Evolutionary conservation across 2,113 vertebrate genomes (phyloP), one percentile per base, ranked within the genome.

Genomic region (Istiophorus platypterus): DNA sequence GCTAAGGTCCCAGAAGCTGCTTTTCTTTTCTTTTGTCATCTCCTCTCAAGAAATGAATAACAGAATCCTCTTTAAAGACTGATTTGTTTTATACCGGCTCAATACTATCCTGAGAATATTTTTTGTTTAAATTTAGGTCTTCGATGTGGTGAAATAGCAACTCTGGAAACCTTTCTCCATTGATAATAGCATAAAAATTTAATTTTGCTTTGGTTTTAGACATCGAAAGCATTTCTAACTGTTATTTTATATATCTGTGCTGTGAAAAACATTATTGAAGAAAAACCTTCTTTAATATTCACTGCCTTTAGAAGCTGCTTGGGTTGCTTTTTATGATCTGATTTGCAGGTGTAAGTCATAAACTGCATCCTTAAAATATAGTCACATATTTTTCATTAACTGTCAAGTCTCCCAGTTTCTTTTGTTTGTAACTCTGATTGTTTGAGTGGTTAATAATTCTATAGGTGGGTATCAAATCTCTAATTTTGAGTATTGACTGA

Each of bases 11-110:
- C 59, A 31, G 58, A 45, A 66, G 74, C 37, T 77, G 34, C 72
- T 59, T 74, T 59, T 72, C 18, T 54, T 80, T 45, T 66, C 61
- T 66, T 74, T 69, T 54, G 65, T 78, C 15, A 34, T 81, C 54
- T 72, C 41, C 52, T 76, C 27, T 56, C 15, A 62, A 69, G 78
- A 88, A 84, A 84, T 88, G 24, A 88, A 74, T 51, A 70, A 31
- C 7, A 41, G 41, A 74, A 3, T 57, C 29, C 6, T 86, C 63
- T 82, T 81, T 75, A 24, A 41, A 62, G 59, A 56, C 15, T 20
- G n/a, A 2, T 34, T 81, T 88, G 64, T 80, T 81, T 78, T 85
- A 18, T 47, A 52, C 15, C 58, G 18, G 52, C n/a, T 42, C 82
- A 73, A 71, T 81, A 72, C 81, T 31, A 76, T 61, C 52, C 22